A percentile compares a stretch with the other conserved stretches of the same genome.
These are phyloP conservation scores for Sitophilus oryzae DNA, from an alignment of 1,140 invertebrate species.

Conservation along the genomic window DNA sequence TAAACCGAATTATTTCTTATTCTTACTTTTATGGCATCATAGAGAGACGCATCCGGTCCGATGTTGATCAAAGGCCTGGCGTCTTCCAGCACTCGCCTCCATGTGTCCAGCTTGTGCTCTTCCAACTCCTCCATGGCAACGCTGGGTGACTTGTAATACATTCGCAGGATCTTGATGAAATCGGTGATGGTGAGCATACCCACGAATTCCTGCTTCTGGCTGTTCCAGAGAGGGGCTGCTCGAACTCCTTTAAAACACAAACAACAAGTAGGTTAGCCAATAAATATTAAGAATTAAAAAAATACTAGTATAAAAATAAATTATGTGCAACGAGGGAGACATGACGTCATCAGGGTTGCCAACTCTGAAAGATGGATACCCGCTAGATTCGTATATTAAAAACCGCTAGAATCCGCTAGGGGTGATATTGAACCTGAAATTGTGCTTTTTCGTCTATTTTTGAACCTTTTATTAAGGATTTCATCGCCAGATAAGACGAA, in stretches of 20 bases:
- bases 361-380: too few relatives aligned
- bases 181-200: slow-evolving; percentile 99
- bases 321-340: too few relatives aligned
- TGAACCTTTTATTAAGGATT: too few relatives aligned
- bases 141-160: slow-evolving; percentile 91
- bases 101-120: slow-evolving; percentile 94
- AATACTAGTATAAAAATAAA: too few relatives aligned
- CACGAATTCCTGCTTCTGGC: slow-evolving; percentile 80
- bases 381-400: too few relatives aligned
- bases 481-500: too few relatives aligned
- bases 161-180: slow-evolving; percentile 97
- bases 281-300: slow-evolving; percentile 5
- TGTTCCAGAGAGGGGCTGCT: slow-evolving; percentile 97
- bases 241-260: slow-evolving; percentile 68
- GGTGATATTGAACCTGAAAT: too few relatives aligned
- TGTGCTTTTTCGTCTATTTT: too few relatives aligned
- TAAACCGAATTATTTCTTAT: background rate
- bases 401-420: too few relatives aligned
- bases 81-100: slow-evolving; percentile 78
- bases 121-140: slow-evolving; percentile 94
- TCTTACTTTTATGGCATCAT: slow-evolving; percentile 75
- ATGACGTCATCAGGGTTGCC: background rate
- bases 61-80: slow-evolving; percentile 80
- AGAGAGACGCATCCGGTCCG: slow-evolving; percentile 81
- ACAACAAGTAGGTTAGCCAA: background rate